Evolutionary conservation across 2,797 vertebrate species (phyloP), one percentile per base, ranked within the genome.

Genomic region (Myoxocephalus aenaeus): DNA sequence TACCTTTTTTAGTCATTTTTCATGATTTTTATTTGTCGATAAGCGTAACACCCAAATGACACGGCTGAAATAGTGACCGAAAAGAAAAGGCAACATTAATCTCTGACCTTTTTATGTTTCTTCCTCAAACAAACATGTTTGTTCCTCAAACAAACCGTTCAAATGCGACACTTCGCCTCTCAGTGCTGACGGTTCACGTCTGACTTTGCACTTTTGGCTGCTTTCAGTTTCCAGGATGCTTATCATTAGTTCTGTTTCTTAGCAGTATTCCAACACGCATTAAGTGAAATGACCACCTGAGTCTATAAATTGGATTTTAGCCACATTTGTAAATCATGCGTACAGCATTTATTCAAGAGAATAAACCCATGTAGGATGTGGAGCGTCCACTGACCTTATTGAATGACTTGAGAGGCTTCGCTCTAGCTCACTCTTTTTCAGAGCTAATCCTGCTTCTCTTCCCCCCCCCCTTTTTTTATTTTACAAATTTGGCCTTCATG

Each of bases 161-260:
- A 34, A 34, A 34, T 32, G 32, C 32, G 32, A 32, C 32, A 32
- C 32, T 4, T 32, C 4, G 4, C 32, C 5, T 1, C 1, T 2
- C 32, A 53, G 12, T 57, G 50, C 27, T 70, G 67, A 71, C 56
- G 64, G 48, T 20, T 20, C 7, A 40, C 38, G 7, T 75, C 36
- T 72, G 32, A 32, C n/a, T 42, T 13, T 20, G 20, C 48, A 20
- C 14, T n/a, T 5, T 13, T 3, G 42, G 22, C 53, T 63, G 44
- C 48, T 76, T 58, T 29, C 61, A 48, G 14, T 44, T 68, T 20
- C 20, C 6, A 2, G 22, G 2, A 14, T 3, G 36, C 15, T 66
- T 25, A 0, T 1, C 25, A 25, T 6, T 27, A 27, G 11, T 17
- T 57, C 44, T 36, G 1, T 22, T 69, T 15, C 20, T 32, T 22